phyloP scores from a whole-genome alignment of 2,888 invertebrate species.

The Drosophila siamana region DNA sequence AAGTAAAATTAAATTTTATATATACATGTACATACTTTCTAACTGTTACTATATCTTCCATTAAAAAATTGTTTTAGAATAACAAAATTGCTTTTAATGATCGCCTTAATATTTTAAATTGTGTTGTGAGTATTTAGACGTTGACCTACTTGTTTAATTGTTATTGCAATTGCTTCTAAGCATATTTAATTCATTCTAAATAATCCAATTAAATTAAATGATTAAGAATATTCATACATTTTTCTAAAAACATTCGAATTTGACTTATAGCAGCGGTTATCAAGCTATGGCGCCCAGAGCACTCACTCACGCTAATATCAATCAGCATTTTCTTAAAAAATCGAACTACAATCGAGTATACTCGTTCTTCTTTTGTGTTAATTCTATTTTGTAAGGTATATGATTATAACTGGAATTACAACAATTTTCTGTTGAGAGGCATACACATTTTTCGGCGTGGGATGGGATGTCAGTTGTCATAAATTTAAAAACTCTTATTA shows the following conservation, averaged over 20 bases:
- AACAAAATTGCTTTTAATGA: no score
- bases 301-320: background rate
- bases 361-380: no score
- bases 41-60: conserved; percentile 4
- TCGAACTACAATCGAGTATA: no score
- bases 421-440: no score
- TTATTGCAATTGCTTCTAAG: background rate
- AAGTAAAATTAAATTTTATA: background rate
- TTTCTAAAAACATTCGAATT: background rate
- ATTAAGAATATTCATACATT: conserved; percentile 8
- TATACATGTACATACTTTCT: conserved; percentile 11
- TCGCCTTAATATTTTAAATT: conserved; percentile 7
- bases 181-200: conserved; percentile 17
- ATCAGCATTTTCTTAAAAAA: no score
- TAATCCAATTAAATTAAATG: conserved; percentile 3
- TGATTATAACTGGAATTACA: no score
- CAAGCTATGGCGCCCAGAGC: no score
- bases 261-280: background rate
- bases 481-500: conserved; percentile 23
- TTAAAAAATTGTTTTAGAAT: conserved; percentile 2
- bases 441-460: no score
- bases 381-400: no score
- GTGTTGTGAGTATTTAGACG: background rate
- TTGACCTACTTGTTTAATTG: background rate
- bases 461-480: no score